phyloP scores from a whole-genome alignment of 1,140 invertebrate species.

The Nomia melanderi region DNA sequence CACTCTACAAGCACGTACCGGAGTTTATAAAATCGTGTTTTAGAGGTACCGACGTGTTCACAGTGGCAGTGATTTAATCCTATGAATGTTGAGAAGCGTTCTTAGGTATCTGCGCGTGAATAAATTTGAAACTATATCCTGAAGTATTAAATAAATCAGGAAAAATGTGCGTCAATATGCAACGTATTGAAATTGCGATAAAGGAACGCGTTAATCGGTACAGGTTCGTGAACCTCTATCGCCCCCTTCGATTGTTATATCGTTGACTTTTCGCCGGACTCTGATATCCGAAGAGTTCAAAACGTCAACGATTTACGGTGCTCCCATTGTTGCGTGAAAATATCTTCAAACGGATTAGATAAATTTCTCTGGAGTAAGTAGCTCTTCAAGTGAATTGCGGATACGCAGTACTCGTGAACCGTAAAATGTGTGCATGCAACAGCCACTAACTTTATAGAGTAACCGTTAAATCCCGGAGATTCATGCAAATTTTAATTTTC shows the following conservation, averaged over 20 bases:
- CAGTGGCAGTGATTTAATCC: too few relatives aligned
- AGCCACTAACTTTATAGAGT: background rate
- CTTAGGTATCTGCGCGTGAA: too few relatives aligned
- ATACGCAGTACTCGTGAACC: background rate
- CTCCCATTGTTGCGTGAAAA: conserved; percentile 6
- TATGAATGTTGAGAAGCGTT: too few relatives aligned
- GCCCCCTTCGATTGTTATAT: background rate
- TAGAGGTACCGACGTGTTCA: too few relatives aligned
- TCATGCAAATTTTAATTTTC: background rate
- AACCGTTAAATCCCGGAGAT: background rate
- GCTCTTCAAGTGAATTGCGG: background rate
- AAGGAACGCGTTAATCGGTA: background rate
- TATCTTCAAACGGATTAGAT: conserved; percentile 29
- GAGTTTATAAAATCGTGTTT: too few relatives aligned
- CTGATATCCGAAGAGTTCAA: conserved; percentile 35
- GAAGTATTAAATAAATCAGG: background rate
- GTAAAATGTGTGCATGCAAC: background rate
- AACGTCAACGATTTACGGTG: background rate
- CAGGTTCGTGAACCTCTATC: conserved; percentile 2
- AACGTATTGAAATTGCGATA: background rate
- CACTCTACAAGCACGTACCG: too few relatives aligned
- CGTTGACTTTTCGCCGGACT: background rate
- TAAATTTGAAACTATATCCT: too few relatives aligned
- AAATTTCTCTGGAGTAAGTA: background rate
- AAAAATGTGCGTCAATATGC: background rate